Evolutionary conservation across 2,888 invertebrate genomes (phyloP), one percentile per base, ranked within the genome.

Genomic region (Fragum sueziense): DNA sequence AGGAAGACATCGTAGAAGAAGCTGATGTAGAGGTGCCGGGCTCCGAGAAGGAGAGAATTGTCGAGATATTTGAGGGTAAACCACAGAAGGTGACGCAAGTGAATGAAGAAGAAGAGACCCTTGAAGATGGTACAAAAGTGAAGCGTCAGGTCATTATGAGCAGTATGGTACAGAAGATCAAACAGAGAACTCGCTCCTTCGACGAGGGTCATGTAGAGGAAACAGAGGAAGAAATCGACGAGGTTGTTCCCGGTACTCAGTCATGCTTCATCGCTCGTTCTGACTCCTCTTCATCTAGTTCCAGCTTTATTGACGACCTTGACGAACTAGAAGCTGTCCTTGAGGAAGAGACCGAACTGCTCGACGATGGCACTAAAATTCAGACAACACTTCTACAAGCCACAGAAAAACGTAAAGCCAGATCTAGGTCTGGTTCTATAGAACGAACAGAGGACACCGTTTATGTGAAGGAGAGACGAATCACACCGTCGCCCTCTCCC

Each of bases 111-210:
- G 90, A 91, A 69, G 85, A 89, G 65, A 74, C 80, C 1, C 70
- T 90, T 11, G 88, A 88, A n/a, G 90, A 90, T 89, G 92, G 92
- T 20, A 87, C 88, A 17, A 82, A 80, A 11, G 88, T 91, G 2
- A 88, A 85, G 59, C 82, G 88, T 25, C 87, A 88, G 52, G 85
- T 92, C 6, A 86, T 90, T 14, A 87, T 89, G 77, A 91, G 88
- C 73, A 86, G 90, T 59, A 88, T 90, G 87, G 88, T 89, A 2
- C 90, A 90, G 61, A 87, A 89, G 31, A 84, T 90, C n/a, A 87
- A 83, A 61, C 89, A 88, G 11, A 84, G 85, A 61, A 87, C 89
- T 41, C 82, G 88, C 70, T 90, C 90, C n/a, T 85, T 90, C 33
- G 88, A 89, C 74, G 86, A 88, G 33, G 87, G 86, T 0, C 79